phyloP scores from a whole-genome alignment of 1,140 invertebrate genomes.

The Drosophila pandora region DNA sequence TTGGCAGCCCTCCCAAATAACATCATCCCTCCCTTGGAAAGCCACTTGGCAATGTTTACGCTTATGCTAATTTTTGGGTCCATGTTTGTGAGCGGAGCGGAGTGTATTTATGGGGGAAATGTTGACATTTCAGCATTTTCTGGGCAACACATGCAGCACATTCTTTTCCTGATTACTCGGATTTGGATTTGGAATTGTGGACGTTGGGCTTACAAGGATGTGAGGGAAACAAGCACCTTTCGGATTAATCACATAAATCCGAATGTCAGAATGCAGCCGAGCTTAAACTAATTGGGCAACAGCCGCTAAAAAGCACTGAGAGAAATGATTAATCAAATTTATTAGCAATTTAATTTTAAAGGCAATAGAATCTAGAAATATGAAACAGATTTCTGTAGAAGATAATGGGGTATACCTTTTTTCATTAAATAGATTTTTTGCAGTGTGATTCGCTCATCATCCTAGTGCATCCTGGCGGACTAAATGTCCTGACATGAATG shows the following conservation, averaged over 20 bases:
- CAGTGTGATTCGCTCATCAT: constrained; percentile 2
- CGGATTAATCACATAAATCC: constrained; percentile 45
- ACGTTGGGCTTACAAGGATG: background rate
- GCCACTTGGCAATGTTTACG: constrained; percentile 73
- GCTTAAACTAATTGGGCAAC: constrained; percentile 32
- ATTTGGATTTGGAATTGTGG: constrained; percentile 17
- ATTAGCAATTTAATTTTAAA: too few species aligned
- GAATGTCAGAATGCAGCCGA: constrained; percentile 32
- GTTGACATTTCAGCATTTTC: constrained; percentile 50
- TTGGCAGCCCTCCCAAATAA: constrained; percentile 30
- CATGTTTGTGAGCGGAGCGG: constrained; percentile 16
- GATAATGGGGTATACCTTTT: too few species aligned
- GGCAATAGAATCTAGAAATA: too few species aligned
- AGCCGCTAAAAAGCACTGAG: constrained; percentile 6
- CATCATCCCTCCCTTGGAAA: background rate
- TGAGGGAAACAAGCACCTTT: constrained; percentile 12
- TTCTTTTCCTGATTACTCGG: constrained; percentile 21
- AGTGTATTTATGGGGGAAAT: constrained; percentile 42
- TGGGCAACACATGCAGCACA: constrained; percentile 23
- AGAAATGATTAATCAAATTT: background rate
- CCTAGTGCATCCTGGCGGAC: constrained; percentile 36
- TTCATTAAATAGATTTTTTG: background rate
- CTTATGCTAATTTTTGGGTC: constrained; percentile 75
- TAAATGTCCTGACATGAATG: constrained; percentile 78
- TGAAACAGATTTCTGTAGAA: too few species aligned